Evolutionary conservation across 2,113 vertebrate species (phyloP), one percentile per base, ranked within the genome.

Genomic region (Ascaphus truei): DNA sequence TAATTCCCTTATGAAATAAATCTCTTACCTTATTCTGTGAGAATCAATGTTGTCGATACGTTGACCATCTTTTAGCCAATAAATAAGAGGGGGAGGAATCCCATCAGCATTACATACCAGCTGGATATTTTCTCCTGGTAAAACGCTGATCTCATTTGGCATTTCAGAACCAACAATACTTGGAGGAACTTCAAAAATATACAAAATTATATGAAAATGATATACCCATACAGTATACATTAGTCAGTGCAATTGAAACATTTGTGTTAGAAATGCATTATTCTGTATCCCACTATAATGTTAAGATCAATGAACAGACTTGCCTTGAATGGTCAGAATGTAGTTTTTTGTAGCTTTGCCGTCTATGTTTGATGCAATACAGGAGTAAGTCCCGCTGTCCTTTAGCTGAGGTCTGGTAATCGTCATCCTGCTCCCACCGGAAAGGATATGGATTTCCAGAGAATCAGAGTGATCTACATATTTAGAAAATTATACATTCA

Each of bases 41-140:
- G 64, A 75, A 62, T 79, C 78, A 0, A 76, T 63, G 0, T 23
- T 79, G 30, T 50, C 74, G 71, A 98, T 39, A 41, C 76, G 64
- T 78, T 92, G 86, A 13, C 97, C 95, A 67, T 96, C 93, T 81
- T 93, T 95, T 37, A 97, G 84, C 97, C 97, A 99, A 3, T 92
- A 92, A 50, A 96, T 68, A 12, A 72, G 58, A 0, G 96, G 97
- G 0, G 33, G 34, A 1, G 97, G 97, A 68, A 81, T 86, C 33
- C 96, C 97, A 57, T 62, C 72, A 22, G 88, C 91, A 48, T 50
- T 82, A 77, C 97, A 99, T 53, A 88, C 39, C 58, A 99, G 88
- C 79, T 94, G 89, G 52, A 93, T 64, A 25, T 86, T 91, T 79
- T 97, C 89, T 62, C 94, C 95, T 1, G 91, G 77, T 57, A 96